Percentiles rank a stretch among this genome's conserved stretches.
These are phyloP conservation scores for Glomeris maerens DNA, from an alignment of 1,140 invertebrate genomes.

Conservation along the genomic window DNA sequence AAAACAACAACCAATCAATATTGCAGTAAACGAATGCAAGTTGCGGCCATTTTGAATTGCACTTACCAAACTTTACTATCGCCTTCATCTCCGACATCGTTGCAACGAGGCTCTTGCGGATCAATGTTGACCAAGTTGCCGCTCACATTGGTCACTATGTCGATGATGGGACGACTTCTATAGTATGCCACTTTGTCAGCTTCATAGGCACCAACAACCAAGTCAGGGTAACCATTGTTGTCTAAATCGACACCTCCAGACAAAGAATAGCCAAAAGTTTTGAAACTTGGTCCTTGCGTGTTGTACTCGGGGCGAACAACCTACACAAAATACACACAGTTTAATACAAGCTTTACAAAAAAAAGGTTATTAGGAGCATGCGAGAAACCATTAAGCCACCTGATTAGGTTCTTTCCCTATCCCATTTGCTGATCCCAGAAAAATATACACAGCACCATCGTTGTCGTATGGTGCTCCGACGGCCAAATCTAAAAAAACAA, in stretches of 20 bases:
- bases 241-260: constrained; percentile 81
- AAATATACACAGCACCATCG: constrained; percentile 69
- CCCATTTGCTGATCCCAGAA: constrained; percentile 59
- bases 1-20: constrained; percentile 18
- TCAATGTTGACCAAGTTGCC: constrained; percentile 57
- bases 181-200: constrained; percentile 56
- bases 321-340: constrained; percentile 10
- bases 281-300: constrained; percentile 24
- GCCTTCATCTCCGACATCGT: constrained; percentile 43
- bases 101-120: constrained; percentile 55
- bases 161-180: constrained; percentile 68
- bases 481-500: constrained; percentile 50
- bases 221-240: constrained; percentile 78
- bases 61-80: constrained; percentile 47
- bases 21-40: no score
- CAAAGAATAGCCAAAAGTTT: constrained; percentile 78
- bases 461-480: constrained; percentile 84
- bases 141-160: constrained; percentile 47
- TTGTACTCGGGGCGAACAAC: constrained; percentile 18
- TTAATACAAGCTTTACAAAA: constrained; percentile 3
- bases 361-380: constrained; percentile 1
- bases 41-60: not conserved
- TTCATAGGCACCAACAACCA: constrained; percentile 76
- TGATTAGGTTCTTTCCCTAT: constrained; percentile 58
- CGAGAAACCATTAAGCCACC: constrained; percentile 28